Conservation (phyloP, 2,888 invertebrate genomes). For the Tanaodytes sp. region DNA sequence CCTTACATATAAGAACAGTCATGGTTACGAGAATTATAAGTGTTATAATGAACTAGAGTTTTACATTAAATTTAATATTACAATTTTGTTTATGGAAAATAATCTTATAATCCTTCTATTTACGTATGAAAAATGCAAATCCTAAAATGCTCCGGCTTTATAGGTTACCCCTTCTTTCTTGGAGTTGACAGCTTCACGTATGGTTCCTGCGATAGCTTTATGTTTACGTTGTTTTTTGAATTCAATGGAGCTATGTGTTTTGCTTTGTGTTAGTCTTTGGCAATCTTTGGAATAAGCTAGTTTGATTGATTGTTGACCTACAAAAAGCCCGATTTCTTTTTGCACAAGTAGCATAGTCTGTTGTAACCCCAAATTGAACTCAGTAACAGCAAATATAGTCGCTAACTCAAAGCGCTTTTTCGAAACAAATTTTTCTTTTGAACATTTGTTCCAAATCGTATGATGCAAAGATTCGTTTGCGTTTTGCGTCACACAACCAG, state of each 20-base stretch:
- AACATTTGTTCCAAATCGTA: conserved; percentile 17
- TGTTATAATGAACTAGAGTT: no score
- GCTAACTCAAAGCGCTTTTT: conserved; percentile 10
- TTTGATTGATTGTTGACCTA: conserved; percentile 16
- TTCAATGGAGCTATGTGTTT: conserved; percentile 14
- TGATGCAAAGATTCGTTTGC: conserved; percentile 10
- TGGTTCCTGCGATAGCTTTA: conserved; percentile 8
- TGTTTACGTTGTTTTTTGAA: conserved; percentile 16
- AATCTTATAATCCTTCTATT: no score
- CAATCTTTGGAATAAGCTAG: conserved; percentile 9
- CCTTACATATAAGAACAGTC: no score
- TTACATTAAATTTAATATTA: no score
- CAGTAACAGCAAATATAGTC: conserved; percentile 7
- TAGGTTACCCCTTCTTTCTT: conserved; percentile 19
- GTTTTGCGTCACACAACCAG: background rate
- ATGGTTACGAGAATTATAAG: no score
- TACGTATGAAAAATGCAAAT: no score
- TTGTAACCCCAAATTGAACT: conserved; percentile 21
- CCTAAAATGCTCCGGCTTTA: no score
- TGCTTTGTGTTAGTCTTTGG: conserved; percentile 15
- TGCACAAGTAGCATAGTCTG: conserved; percentile 13
- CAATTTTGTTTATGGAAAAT: no score
- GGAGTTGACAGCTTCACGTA: conserved; percentile 12
- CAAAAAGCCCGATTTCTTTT: conserved; percentile 19
- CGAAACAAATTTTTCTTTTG: conserved; percentile 12